Evolutionary conservation across 2,797 vertebrate genomes (phyloP).

Genomic region (Squalus acanthias): DNA sequence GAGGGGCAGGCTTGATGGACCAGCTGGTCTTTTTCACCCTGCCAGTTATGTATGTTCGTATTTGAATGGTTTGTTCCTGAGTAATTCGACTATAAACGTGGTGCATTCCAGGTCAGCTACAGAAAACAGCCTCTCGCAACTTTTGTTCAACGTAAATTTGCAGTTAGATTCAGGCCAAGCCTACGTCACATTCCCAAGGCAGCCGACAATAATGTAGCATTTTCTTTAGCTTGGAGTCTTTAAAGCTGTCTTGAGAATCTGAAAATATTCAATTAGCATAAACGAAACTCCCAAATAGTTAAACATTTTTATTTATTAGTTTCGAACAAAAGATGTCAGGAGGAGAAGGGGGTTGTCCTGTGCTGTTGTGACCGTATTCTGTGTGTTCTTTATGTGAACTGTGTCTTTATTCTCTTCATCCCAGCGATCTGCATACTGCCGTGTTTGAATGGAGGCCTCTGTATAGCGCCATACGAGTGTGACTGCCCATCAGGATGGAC

Average conservation of each 20-base stretch:
- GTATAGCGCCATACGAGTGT: conserved; percentile 85
- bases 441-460: conserved; percentile 87
- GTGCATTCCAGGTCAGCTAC: not conserved
- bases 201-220: not conserved
- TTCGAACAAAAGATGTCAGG: not conserved
- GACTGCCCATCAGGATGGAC: conserved; percentile 82
- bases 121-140: not conserved
- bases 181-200: not conserved
- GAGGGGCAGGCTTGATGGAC: no score
- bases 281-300: not conserved
- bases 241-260: not conserved
- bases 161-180: not conserved
- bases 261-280: not conserved
- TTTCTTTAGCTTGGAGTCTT: not conserved
- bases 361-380: not conserved
- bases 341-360: not conserved
- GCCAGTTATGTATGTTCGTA: not conserved
- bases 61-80: not conserved
- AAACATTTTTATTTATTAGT: not conserved
- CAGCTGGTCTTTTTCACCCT: not conserved
- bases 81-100: not conserved
- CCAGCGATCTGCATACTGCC: conserved; percentile 93
- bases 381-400: not conserved
- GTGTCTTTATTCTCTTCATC: conserved; percentile 37
- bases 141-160: not conserved